Base-by-base conservation (phyloP, 1,140 invertebrate genomes). In the Ceratosolen fusciceps region DNA sequence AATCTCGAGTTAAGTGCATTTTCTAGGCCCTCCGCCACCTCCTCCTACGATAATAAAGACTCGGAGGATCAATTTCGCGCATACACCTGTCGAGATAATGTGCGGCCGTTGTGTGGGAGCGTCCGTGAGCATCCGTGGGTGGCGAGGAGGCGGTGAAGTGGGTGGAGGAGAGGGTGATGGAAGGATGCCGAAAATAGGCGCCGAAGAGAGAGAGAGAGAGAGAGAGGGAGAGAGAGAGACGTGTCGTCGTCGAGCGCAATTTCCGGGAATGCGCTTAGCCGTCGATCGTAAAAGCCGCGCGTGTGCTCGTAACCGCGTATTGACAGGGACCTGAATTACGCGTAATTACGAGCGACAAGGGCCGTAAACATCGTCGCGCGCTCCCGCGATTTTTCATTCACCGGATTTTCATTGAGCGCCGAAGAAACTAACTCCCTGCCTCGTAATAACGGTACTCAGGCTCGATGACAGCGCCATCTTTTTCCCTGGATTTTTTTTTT, bases 401-500 rank as follows among this genome's bases (percentile, higher is more conserved):
- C 49, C 49, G 74, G 43, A 67, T 26, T 21, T 77, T 54, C 74
- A 70, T 54, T 56, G 65, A 54, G 21, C 21, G 65, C 34, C 12
- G 43, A 26, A 4, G 19, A 34, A n/a, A n/a, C n/a, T n/a, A n/a
- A n/a, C n/a, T 54, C 5, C 26, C 0, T 1, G 19, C 24, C 52
- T 72, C 26, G 68, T 68, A 56, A 78, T 78, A 78, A 72, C 76
- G 76, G 68, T 54, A 78, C 9, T 8, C 56, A 24, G 52, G 52
- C 8, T 8, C 16, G 52, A n/a, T n/a, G n/a, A 4, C n/a, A 3
- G 26, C 24, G n/a, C 56, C 56, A 31, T 31, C 56, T 26, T 29
- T 47, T 49, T 70, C 21, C 12, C 37, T 14, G 24, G 34, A n/a
- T n/a, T n/a, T n/a, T n/a, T n/a, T n/a, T n/a, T n/a, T n/a, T n/a